Evolutionary conservation across 2,113 vertebrate genomes (phyloP).

Genomic region (Pyrgilauda ruficollis): DNA sequence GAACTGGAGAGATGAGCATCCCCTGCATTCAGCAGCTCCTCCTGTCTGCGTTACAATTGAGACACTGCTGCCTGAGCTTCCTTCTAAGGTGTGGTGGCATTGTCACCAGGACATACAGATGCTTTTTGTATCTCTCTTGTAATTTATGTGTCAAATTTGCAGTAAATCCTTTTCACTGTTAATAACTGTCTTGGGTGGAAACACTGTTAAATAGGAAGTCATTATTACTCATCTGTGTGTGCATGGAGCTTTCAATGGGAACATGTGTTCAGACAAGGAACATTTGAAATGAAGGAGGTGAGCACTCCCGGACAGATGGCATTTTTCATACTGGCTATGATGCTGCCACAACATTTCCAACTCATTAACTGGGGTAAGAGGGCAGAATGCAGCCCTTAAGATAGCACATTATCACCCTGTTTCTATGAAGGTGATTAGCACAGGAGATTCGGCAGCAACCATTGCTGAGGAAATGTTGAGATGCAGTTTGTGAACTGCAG

Average conservation of each 20-base stretch:
- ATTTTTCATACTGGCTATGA: neutral
- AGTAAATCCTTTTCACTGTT: neutral
- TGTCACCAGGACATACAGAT: neutral
- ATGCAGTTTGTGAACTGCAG: neutral
- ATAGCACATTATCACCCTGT: neutral
- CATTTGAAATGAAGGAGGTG: neutral
- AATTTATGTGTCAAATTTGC: neutral
- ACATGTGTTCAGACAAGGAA: neutral
- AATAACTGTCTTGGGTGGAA: neutral
- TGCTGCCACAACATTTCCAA: neutral
- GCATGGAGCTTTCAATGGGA: neutral
- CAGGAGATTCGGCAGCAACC: neutral
- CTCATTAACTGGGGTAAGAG: neutral
- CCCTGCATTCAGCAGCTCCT: neutral
- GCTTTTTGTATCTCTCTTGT: neutral
- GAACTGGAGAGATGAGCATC: neutral
- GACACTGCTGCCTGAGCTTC: neutral
- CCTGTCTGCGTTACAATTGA: neutral
- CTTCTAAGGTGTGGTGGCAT: neutral
- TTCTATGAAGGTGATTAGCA: neutral
- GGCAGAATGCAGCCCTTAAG: neutral
- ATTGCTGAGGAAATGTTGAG: neutral
- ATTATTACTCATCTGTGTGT: neutral
- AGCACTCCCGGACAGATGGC: rapidly evolving
- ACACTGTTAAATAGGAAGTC: neutral